Conservation (phyloP, 1,140 invertebrate genomes). For the Drosophila suzukii region DNA sequence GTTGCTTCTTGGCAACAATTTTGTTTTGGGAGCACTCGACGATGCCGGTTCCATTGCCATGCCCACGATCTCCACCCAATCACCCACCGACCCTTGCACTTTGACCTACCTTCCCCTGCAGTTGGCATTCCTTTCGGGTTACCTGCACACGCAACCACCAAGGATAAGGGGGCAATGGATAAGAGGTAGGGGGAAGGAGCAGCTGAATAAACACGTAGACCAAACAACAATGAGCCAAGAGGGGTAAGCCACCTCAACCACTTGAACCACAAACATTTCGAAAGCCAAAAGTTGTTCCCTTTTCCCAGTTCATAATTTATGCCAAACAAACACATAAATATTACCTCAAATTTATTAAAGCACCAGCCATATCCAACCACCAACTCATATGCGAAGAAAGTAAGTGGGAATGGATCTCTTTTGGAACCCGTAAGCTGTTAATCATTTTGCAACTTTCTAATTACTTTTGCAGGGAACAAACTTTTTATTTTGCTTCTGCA, state of each 20-base stretch:
- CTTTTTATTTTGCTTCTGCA: constrained; percentile 58
- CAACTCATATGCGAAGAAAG: constrained; percentile 19
- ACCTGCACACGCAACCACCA: constrained; percentile 43
- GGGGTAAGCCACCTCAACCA: constrained; percentile 59
- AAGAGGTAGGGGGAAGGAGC: neutral
- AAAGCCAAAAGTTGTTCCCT: constrained; percentile 28
- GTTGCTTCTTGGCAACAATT: constrained; percentile 69
- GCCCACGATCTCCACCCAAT: constrained; percentile 11
- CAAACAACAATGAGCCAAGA: constrained; percentile 25
- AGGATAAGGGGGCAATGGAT: constrained; percentile 3
- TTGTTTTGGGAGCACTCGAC: constrained; percentile 65
- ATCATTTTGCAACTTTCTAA: constrained; percentile 73
- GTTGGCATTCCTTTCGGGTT: constrained; percentile 53
- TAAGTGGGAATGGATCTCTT: neutral
- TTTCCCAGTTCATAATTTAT: constrained; percentile 55
- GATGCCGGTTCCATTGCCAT: constrained; percentile 43
- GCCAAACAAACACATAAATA: constrained; percentile 53
- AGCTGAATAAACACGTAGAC: constrained; percentile 40
- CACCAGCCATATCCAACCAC: constrained; percentile 6
- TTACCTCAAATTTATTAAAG: constrained; percentile 66
- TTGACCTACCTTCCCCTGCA: constrained; percentile 38
- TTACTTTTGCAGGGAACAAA: constrained; percentile 67
- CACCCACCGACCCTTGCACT: constrained; percentile 16
- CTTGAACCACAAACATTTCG: constrained; percentile 64
- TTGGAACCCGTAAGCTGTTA: constrained; percentile 53